phyloP scores from a whole-genome alignment of 1,140 invertebrate genomes.

The Drosophila athabasca region DNA sequence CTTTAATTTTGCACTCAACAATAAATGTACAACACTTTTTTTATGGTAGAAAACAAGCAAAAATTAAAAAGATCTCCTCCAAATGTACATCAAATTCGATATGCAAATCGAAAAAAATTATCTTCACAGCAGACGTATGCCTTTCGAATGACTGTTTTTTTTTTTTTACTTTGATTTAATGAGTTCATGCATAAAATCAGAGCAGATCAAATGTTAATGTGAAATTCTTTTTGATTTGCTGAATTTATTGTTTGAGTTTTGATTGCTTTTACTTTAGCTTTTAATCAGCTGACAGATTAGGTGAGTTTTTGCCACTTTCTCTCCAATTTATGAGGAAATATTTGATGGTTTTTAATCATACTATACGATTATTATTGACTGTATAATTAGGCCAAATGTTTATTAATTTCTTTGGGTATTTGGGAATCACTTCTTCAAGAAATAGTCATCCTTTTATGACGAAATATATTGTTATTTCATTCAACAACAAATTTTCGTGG shows the following conservation, averaged over 20 bases:
- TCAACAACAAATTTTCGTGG: no score
- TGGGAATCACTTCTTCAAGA: no score
- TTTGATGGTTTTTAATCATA: neutral
- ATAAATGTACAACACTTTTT: constrained; percentile 13
- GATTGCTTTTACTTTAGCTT: constrained; percentile 7
- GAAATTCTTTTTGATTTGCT: constrained; percentile 45
- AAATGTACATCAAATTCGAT: constrained; percentile 31
- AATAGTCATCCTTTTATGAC: no score
- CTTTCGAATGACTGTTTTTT: constrained; percentile 39
- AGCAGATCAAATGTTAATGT: constrained; percentile 27
- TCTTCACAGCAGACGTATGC: constrained; percentile 13
- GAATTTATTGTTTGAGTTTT: constrained; percentile 12
- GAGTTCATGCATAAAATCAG: constrained; percentile 41
- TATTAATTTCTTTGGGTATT: no score
- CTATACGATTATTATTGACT: no score
- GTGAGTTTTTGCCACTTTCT: constrained; percentile 4
- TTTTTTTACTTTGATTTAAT: constrained; percentile 54
- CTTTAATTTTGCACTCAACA: constrained; percentile 20
- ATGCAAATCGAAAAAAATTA: constrained; percentile 47
- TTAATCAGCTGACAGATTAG: constrained; percentile 1
- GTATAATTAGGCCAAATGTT: no score
- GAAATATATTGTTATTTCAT: no score
- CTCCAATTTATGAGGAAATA: constrained; percentile 6
- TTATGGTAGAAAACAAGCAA: constrained; percentile 7
- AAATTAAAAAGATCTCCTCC: constrained; percentile 26